These are phyloP conservation scores for Lasioglossum morio DNA, from an alignment of 2,888 invertebrate genomes.

Conservation along the genomic window DNA sequence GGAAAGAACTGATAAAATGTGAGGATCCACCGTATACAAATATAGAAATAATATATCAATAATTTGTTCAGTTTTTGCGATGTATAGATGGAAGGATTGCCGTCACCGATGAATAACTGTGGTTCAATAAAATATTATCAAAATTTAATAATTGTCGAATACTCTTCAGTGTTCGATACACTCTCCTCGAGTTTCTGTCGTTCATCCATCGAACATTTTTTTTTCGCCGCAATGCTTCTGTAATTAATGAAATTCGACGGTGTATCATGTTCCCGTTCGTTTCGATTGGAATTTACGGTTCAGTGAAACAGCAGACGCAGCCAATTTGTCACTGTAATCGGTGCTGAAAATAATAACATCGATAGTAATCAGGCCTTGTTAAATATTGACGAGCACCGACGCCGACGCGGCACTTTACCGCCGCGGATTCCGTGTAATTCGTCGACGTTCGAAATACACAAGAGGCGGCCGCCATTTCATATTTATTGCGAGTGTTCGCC, in stretches of 20 bases:
- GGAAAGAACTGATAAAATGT: not conserved
- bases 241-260: constrained; percentile 6
- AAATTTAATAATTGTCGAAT: not conserved
- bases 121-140: not conserved
- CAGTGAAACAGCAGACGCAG: not conserved
- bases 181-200: not conserved
- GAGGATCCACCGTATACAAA: not conserved
- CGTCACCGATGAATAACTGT: not conserved
- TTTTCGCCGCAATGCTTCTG: not conserved
- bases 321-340: constrained; percentile 45
- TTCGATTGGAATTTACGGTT: constrained; percentile 12
- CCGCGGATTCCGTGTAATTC: constrained; percentile 37
- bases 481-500: constrained; percentile 1
- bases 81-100: not conserved
- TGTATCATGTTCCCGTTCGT: not conserved
- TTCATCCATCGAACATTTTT: not conserved
- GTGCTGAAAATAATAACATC: constrained; percentile 36
- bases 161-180: not conserved
- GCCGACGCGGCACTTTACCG: constrained; percentile 22
- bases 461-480: constrained; percentile 12
- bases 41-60: not conserved
- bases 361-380: constrained; percentile 33
- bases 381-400: constrained; percentile 36
- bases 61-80: not conserved
- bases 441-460: constrained; percentile 15